Evolutionary conservation across 2,113 vertebrate species (phyloP).

Genomic region (Larimichthys polyactis): DNA sequence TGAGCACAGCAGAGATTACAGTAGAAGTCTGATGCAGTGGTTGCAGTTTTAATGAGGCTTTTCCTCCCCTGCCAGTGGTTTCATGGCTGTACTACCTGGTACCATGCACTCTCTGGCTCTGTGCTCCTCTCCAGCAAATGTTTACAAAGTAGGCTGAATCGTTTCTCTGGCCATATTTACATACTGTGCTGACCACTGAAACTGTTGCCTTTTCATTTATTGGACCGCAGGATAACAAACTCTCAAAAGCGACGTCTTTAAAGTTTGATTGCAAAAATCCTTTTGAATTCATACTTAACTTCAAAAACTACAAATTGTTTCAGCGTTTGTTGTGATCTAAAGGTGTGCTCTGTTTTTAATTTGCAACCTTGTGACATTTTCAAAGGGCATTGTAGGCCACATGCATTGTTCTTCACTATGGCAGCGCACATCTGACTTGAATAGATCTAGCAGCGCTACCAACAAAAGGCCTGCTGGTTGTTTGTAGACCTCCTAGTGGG

Average conservation of each 20-base stretch:
- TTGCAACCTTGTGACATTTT: conserved; percentile 22
- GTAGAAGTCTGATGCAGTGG: conserved; percentile 40
- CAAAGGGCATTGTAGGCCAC: background rate
- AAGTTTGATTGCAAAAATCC: background rate
- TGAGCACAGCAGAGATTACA: conserved; percentile 38
- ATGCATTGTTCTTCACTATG: conserved; percentile 48
- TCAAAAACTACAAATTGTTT: background rate
- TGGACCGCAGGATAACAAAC: conserved; percentile 31
- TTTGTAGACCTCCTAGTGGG: conserved; percentile 69
- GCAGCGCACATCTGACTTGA: conserved; percentile 49
- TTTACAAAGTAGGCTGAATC: conserved; percentile 71
- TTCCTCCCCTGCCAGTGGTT: conserved; percentile 63
- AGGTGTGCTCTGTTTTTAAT: conserved; percentile 4
- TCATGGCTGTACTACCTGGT: conserved; percentile 78
- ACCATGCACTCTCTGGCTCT: conserved; percentile 71
- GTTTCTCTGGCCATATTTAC: conserved; percentile 37
- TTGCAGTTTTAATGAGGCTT: conserved; percentile 68
- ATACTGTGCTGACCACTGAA: conserved; percentile 35
- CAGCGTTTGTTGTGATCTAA: background rate
- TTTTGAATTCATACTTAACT: too few species aligned
- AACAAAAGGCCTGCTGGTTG: conserved; percentile 72
- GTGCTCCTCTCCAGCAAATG: conserved; percentile 51
- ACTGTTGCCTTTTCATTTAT: conserved; percentile 32
- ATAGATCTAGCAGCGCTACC: conserved; percentile 34
- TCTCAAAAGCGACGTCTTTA: background rate